Conservation (phyloP, 1,140 invertebrate species). For the Antheraea mylitta region DNA sequence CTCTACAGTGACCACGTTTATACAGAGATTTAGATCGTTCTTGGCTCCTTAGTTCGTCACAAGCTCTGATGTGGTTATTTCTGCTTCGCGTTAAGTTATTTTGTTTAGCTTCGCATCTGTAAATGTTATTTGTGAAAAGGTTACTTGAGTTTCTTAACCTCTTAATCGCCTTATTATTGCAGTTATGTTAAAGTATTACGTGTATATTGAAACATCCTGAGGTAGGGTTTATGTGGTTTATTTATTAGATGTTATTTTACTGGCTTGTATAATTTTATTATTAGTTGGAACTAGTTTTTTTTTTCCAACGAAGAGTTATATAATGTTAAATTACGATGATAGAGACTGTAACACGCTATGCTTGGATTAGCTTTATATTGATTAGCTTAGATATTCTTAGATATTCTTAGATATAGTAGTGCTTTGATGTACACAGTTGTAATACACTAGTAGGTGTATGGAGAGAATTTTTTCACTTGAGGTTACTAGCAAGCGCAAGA, state of each 20-base stretch:
- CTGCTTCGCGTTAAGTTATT: background rate
- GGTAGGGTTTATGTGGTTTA: background rate
- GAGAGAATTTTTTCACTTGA: no score
- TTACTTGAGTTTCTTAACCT: background rate
- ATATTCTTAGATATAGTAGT: no score
- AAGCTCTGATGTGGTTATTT: background rate
- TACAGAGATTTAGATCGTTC: background rate
- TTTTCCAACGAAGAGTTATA: background rate
- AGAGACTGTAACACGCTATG: no score
- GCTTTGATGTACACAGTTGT: no score
- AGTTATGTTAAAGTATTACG: background rate
- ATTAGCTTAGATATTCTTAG: no score
- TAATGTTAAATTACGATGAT: no score
- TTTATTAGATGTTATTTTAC: background rate
- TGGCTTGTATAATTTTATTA: background rate
- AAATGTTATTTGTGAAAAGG: constrained; percentile 2
- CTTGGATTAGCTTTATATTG: no score
- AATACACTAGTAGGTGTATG: no score
- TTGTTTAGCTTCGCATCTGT: background rate
- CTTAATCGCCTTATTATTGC: background rate
- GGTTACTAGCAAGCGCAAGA: no score
- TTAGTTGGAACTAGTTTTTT: background rate
- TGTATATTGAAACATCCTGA: background rate
- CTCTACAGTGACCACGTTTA: background rate
- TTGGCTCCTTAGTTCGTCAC: background rate